Percentiles rank a stretch among this genome's conserved stretches.
Conservation (phyloP, 2,888 invertebrate genomes). For the Cryptus viduatorius region DNA sequence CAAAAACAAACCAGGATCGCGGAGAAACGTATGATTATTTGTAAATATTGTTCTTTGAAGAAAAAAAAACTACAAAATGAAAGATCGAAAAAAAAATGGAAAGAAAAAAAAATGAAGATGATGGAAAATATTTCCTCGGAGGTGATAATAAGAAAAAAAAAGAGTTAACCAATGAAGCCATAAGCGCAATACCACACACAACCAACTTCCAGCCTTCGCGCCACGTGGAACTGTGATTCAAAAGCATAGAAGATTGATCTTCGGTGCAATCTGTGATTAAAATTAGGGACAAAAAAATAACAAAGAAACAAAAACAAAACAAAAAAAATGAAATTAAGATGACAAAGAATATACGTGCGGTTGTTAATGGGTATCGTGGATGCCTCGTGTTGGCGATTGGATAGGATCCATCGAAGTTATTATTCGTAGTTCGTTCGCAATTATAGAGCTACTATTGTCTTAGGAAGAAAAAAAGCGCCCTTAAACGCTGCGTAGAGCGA, state of each 20-base stretch:
- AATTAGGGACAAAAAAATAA: constrained; percentile 47
- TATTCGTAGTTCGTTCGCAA: constrained; percentile 60
- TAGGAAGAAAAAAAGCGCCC: constrained; percentile 47
- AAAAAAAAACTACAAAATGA: constrained; percentile 23
- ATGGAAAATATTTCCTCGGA: constrained; percentile 26
- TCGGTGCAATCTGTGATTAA: constrained; percentile 81
- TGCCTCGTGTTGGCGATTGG: constrained; percentile 64
- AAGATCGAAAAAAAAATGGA: constrained; percentile 15
- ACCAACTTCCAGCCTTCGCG: constrained; percentile 70
- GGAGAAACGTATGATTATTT: constrained; percentile 45
- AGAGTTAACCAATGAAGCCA: constrained; percentile 45
- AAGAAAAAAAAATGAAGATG: constrained; percentile 18
- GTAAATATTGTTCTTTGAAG: constrained; percentile 56
- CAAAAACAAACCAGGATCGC: not conserved
- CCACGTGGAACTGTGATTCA: constrained; percentile 80
- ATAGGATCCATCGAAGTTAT: constrained; percentile 66
- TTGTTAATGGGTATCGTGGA: constrained; percentile 65
- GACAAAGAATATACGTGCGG: constrained; percentile 63
- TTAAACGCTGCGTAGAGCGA: constrained; percentile 31
- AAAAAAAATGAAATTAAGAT: constrained; percentile 51
- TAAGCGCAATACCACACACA: constrained; percentile 66
- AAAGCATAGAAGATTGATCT: constrained; percentile 72
- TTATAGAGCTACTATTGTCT: constrained; percentile 56
- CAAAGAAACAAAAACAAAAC: constrained; percentile 28
- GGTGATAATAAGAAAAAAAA: constrained; percentile 20